Evolutionary conservation across 2,113 vertebrate species (phyloP), one percentile per base, ranked within the genome.

Genomic region (Arizona elegans): DNA sequence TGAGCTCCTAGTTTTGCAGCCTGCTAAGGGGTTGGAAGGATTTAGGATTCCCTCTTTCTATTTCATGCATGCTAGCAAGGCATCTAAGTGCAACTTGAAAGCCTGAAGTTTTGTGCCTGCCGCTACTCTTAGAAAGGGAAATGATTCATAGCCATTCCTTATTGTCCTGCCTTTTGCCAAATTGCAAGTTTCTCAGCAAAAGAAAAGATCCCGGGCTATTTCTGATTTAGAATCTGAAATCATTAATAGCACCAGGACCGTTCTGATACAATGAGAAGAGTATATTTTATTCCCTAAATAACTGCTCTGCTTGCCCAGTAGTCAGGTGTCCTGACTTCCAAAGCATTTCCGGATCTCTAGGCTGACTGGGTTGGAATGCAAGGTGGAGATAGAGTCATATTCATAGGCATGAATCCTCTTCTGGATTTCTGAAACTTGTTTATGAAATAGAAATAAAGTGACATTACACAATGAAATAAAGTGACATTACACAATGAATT

Each of bases 281-380:
- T 58, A 21, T 85, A 87, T 50, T 33, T 54, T 86, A 55, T 65
- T 29, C 11, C 93, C 95, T 96, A 96, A 93, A 95, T 96, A 95
- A 55, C 43, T 94, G 91, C 89, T 95, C 94, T 95, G 62, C 92
- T 93, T 93, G 43, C 88, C 88, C 92, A 92, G 92, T 91, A n/a
- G 43, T 88, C 89, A 94, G 91, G 87, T 0, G 0, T 33, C 6
- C 21, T 91, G 86, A 93, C 91, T 97, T 96, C 95, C 38, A 0
- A 90, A 89, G 90, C 92, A n/a, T 94, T 95, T 92, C 91, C 92
- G 88, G 53, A 89, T 91, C 88, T 89, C 90, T 13, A 89, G 88
- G 54, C 58, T 96, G 88, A 58, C 86, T 47, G 70, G 56, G 29
- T 6, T 96, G 95, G 95, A 97, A 96, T 0, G 5, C 95, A 95